These are phyloP conservation scores for Chionodraco myersi DNA, from an alignment of 2,113 vertebrate genomes.

Conservation along the genomic window DNA sequence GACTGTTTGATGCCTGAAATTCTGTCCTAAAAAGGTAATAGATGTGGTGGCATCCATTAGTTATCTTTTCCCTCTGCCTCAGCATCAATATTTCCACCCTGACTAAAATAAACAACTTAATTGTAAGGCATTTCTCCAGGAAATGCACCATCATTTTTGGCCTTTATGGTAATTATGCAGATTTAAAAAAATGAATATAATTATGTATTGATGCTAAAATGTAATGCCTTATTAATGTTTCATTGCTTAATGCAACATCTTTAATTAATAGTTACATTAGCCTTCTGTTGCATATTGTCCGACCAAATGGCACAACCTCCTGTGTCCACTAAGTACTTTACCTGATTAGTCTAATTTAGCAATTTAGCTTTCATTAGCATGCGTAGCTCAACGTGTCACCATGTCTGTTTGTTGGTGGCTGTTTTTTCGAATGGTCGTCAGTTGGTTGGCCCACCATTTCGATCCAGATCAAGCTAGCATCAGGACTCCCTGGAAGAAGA, in stretches of 20 bases:
- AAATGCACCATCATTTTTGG: background rate
- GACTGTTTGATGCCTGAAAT: too few relatives aligned
- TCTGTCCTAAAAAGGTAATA: background rate
- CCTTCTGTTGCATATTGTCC: slow-evolving; percentile 11
- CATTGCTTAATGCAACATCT: slow-evolving; percentile 33
- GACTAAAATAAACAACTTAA: background rate
- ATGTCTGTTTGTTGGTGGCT: background rate
- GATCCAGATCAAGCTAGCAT: too few relatives aligned
- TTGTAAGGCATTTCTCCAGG: background rate
- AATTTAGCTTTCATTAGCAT: background rate
- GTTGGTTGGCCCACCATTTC: too few relatives aligned
- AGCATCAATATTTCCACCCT: background rate
- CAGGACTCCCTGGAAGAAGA: too few relatives aligned
- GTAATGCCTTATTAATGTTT: slow-evolving; percentile 49
- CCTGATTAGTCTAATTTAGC: background rate
- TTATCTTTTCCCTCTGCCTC: background rate
- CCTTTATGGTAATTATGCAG: slow-evolving; percentile 18
- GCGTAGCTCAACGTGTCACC: background rate
- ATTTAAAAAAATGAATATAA: slow-evolving; percentile 8
- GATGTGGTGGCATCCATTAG: background rate
- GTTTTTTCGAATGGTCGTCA: background rate
- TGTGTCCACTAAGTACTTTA: background rate
- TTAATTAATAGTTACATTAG: slow-evolving; percentile 49
- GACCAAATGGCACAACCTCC: slow-evolving; percentile 3
- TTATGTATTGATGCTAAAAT: slow-evolving; percentile 51